Percentiles rank a stretch among this genome's conserved stretches.
Evolutionary conservation across 2,888 invertebrate species (phyloP).

Genomic region (Bombylius major): DNA sequence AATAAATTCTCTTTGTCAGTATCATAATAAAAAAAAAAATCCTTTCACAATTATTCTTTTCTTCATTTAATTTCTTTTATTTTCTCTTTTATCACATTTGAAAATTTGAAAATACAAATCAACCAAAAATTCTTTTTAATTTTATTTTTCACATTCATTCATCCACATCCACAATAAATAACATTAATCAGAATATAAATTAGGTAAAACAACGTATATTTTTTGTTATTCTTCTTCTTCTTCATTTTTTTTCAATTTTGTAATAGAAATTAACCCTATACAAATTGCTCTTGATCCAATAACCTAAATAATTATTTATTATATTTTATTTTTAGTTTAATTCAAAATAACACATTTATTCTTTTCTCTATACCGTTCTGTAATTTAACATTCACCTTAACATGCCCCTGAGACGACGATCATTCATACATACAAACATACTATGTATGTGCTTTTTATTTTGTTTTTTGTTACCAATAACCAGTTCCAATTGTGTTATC

Average conservation of each 20-base stretch:
- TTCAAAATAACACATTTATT: neutral
- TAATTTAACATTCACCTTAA: neutral
- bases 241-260: too few species aligned
- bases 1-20: too few species aligned
- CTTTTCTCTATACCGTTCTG: neutral
- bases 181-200: neutral
- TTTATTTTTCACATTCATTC: too few species aligned
- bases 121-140: too few species aligned
- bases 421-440: neutral
- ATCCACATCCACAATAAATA: too few species aligned
- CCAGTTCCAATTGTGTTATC: neutral
- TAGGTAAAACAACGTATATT: neutral
- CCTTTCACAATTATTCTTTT: too few species aligned
- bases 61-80: too few species aligned
- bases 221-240: too few species aligned
- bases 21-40: too few species aligned
- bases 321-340: neutral
- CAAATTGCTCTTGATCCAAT: neutral
- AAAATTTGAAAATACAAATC: too few species aligned
- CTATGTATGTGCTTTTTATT: neutral
- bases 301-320: neutral
- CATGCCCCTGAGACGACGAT: neutral
- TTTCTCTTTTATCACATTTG: too few species aligned
- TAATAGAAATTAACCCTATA: neutral
- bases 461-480: neutral